Conservation (phyloP, 2,888 invertebrate species). For the Endomychus coccineus region DNA sequence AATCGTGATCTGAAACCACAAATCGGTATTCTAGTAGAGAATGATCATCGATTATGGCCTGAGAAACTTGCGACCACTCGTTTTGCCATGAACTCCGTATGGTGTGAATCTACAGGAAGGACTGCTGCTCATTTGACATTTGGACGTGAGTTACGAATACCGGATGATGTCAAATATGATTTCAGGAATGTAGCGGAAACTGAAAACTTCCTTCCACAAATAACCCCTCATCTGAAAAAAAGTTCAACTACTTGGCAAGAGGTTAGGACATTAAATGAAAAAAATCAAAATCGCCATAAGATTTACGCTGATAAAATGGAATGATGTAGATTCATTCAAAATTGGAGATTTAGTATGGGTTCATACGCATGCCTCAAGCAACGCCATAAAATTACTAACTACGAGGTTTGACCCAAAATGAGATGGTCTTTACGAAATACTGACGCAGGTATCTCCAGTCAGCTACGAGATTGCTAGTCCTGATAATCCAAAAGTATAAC, state of each 20-base stretch:
- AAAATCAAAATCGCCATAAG: constrained; percentile 16
- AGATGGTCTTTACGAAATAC: too few relatives aligned
- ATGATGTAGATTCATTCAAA: constrained; percentile 9
- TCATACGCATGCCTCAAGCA: too few relatives aligned
- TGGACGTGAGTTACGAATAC: constrained; percentile 31
- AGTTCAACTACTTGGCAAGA: not conserved
- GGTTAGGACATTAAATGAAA: constrained; percentile 9
- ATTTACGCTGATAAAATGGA: constrained; percentile 12
- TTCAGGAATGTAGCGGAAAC: constrained; percentile 23
- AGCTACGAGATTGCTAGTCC: too few relatives aligned
- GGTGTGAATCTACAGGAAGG: constrained; percentile 27
- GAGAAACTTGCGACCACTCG: constrained; percentile 30
- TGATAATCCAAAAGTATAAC: too few relatives aligned
- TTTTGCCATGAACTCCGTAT: constrained; percentile 37
- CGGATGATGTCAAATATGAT: constrained; percentile 29
- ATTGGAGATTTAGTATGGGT: too few relatives aligned
- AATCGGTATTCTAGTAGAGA: constrained; percentile 28
- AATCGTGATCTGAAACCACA: constrained; percentile 32
- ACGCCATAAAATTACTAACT: too few relatives aligned
- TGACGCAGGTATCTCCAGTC: too few relatives aligned
- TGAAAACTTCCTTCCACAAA: constrained; percentile 30
- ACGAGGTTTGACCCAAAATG: too few relatives aligned
- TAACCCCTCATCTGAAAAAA: constrained; percentile 24
- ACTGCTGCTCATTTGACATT: constrained; percentile 34
- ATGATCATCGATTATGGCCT: constrained; percentile 30